Percentiles rank a stretch among this genome's conserved stretches.
Evolutionary conservation across 1,140 invertebrate species (phyloP).

Genomic region (Leptopilina boulardi): DNA sequence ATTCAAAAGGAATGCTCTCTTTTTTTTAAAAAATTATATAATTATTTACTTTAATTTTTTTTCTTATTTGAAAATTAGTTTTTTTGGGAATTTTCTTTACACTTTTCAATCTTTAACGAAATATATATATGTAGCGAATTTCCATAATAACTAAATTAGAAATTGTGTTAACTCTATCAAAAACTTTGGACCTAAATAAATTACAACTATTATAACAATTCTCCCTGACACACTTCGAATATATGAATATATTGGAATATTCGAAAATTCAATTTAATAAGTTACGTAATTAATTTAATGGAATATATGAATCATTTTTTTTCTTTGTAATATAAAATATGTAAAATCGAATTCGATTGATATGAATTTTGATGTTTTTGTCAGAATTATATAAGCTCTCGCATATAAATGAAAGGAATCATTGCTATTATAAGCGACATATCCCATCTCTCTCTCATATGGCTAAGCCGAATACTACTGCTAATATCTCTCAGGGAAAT

Average conservation of each 20-base stretch:
- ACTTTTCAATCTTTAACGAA: not conserved
- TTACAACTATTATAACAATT: too few species aligned
- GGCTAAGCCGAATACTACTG: conserved; percentile 45
- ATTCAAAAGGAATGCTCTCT: not conserved
- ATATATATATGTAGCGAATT: not conserved
- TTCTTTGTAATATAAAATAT: too few species aligned
- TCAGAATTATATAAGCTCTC: conserved; percentile 33
- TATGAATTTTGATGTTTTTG: conserved; percentile 36
- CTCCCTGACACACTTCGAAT: too few species aligned
- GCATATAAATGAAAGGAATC: conserved; percentile 36
- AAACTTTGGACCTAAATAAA: not conserved
- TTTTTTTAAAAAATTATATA: not conserved
- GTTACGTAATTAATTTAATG: too few species aligned
- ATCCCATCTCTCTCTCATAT: conserved; percentile 18
- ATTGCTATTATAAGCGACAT: conserved; percentile 29
- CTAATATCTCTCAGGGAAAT: conserved; percentile 38
- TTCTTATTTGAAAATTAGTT: not conserved
- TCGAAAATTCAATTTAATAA: too few species aligned
- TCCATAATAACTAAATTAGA: conserved; percentile 16
- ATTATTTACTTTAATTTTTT: not conserved
- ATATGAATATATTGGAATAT: too few species aligned
- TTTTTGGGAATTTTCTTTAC: not conserved
- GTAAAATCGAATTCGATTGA: too few species aligned
- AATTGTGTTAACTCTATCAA: not conserved
- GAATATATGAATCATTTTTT: too few species aligned